Evolutionary conservation across 2,888 invertebrate genomes (phyloP), one percentile per base, ranked within the genome.

Genomic region (Harmothoe impar): DNA sequence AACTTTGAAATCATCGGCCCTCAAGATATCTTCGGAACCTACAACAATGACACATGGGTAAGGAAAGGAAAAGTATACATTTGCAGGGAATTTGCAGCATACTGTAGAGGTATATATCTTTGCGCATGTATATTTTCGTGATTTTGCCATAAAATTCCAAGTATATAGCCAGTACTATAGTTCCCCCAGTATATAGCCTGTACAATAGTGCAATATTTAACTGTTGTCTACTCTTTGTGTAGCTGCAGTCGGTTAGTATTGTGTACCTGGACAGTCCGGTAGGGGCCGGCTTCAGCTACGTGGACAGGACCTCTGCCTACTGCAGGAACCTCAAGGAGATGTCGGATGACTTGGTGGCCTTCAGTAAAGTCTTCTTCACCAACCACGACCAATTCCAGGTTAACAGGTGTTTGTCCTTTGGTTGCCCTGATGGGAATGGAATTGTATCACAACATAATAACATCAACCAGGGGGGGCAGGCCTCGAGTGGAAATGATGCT

Each of bases 241-340:
- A 97, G 97, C 96, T 97, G 0, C 97, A 97, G 89, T 96, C 97
- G 92, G 98, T 97, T 95, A 98, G 98, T 95, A 97, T 98, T 0
- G 96, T 98, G n/a, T 98, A 98, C 95, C 97, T 98, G 90, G 98
- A 98, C 94, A 98, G 98, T 95, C 98, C 98, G 0, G 98, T 98
- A 0, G 98, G 98, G 17, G 97, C 97, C 12, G 98, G 98, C 0
- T 98, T 97, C 96, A 98, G 98, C 95, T 98, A 98, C 94, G 97
- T 97, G 0, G 97, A 97, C 17, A 95, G 96, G 12, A 92, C 94
- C 0, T 92, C 94, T 5, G 96, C 96, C 23, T 96, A 96, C 25
- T 96, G 97, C 0, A 96, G 94, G 12, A 97, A 96, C 62, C 97
- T 97, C 92, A 95, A 96, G 5, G 96, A 97, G 95, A 97, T 98